Base-by-base conservation (phyloP, 2,797 vertebrate genomes). In the Remorina albescens region DNA sequence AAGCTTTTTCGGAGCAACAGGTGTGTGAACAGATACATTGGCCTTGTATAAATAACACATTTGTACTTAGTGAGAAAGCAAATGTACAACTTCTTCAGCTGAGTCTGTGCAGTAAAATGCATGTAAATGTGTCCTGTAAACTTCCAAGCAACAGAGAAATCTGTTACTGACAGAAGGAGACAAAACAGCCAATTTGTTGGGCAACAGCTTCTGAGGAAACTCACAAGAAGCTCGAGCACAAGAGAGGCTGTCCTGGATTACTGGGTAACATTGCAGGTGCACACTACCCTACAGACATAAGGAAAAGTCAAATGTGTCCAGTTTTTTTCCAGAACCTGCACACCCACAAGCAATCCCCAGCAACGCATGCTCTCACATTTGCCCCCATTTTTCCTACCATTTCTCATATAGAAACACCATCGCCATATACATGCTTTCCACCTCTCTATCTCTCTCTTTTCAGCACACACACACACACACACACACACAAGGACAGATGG, bases 401-500 rank as follows among this genome's bases (percentile, higher is more conserved):
- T 68, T 56, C 62, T 61, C 63, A 42, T 21, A 56, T 67, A 81
- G 53, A 66, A 49, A 73, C 60, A 55, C 11, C 54, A 15, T 64
- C 63, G 58, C 12, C 15, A 4, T 61, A 32, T 46, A 60, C 66
- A 63, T 59, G 60, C 69, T 72, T 56, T 58, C 37, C 12, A 39
- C 10, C 41, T 28, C n/a, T 44, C 28, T n/a, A 16, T 44, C 57
- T 9, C 25, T 50, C 68, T 36, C 55, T 36, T 16, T 41, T 19
- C 58, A 55, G 26, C 76, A 62, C 57, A 63, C 23, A 30, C 49
- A 44, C 59, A 55, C 50, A 32, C 57, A 58, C 21, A 54, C 32
- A 47, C 57, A 19, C 60, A 25, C 11, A 2, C 61, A 51, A 78
- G 81, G 79, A 89, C 92, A 93, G 91, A 93, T 93, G 92, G 92